Percentiles rank a stretch among this genome's conserved stretches.
These are phyloP conservation scores for Pheosia gnoma DNA, from an alignment of 2,888 invertebrate species.

Conservation along the genomic window DNA sequence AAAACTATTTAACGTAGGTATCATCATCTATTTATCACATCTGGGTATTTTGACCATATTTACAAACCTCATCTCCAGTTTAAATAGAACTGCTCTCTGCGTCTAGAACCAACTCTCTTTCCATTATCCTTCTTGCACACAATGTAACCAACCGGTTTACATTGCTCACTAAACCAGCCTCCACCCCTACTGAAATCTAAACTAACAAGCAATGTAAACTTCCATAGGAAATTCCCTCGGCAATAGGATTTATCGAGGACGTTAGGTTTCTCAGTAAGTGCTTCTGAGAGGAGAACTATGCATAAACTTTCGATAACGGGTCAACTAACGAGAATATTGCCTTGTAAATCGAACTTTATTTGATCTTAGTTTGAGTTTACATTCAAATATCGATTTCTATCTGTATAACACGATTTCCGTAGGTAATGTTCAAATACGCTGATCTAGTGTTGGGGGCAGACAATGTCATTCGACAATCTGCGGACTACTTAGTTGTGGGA, in stretches of 20 bases:
- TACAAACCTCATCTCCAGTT: neutral
- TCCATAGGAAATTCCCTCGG: neutral
- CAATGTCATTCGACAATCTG: too few species aligned
- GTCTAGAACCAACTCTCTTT: neutral
- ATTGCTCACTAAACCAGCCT: neutral
- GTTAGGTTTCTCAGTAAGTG: neutral
- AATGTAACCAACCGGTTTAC: neutral
- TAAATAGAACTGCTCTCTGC: neutral
- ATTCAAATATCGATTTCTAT: too few species aligned
- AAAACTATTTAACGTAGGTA: too few species aligned
- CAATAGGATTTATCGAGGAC: neutral
- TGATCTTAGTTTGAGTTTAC: too few species aligned
- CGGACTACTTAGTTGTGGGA: too few species aligned
- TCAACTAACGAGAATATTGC: neutral
- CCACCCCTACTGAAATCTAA: neutral
- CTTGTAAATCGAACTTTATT: neutral
- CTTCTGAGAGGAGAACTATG: neutral
- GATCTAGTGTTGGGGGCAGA: neutral
- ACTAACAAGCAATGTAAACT: slow-evolving; percentile 4
- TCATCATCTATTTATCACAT: too few species aligned
- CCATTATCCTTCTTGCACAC: neutral
- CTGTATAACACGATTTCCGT: neutral
- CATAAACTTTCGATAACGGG: neutral
- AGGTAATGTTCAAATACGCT: neutral
- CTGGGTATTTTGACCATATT: neutral